Percentiles rank a stretch among this genome's conserved stretches.
Evolutionary conservation across 2,797 vertebrate species (phyloP).

Genomic region (Sciaenops ocellatus): DNA sequence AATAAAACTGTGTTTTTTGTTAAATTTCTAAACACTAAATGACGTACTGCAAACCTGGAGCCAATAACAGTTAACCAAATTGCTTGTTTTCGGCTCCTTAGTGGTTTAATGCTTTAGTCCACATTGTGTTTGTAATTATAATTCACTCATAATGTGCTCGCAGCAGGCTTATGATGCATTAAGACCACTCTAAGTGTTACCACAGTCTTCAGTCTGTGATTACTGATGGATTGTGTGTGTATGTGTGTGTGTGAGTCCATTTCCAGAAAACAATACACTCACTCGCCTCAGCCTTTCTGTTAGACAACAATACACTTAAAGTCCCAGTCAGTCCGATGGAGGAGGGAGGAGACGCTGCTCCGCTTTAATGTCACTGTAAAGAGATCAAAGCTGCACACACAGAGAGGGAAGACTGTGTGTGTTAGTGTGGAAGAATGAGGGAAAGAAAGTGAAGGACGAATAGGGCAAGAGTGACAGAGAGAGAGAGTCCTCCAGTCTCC

Average conservation of each 20-base stretch:
- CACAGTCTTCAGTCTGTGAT: slow-evolving; percentile 50
- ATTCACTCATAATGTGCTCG: slow-evolving; percentile 23
- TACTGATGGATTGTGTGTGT: slow-evolving; percentile 45
- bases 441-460: slow-evolving; percentile 57
- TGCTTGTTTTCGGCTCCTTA: neutral
- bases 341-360: slow-evolving; percentile 63
- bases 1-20: neutral
- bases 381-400: slow-evolving; percentile 48
- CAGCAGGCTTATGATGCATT: slow-evolving; percentile 33
- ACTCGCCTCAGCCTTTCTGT: slow-evolving; percentile 37
- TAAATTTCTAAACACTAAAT: neutral
- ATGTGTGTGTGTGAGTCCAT: slow-evolving; percentile 42
- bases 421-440: slow-evolving; percentile 36
- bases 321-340: slow-evolving; percentile 48
- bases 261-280: slow-evolving; percentile 70
- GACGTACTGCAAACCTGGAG: neutral
- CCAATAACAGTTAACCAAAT: neutral
- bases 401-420: neutral
- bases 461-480: slow-evolving; percentile 42
- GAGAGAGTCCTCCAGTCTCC: slow-evolving; percentile 60
- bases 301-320: slow-evolving; percentile 79
- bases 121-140: slow-evolving; percentile 4
- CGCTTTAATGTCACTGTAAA: slow-evolving; percentile 68
- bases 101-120: slow-evolving; percentile 5
- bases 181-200: slow-evolving; percentile 41